A percentile compares a stretch with the other conserved stretches of the same genome.
These are phyloP conservation scores for Arenaria interpres DNA, from an alignment of 2,113 vertebrate genomes.

Conservation along the genomic window DNA sequence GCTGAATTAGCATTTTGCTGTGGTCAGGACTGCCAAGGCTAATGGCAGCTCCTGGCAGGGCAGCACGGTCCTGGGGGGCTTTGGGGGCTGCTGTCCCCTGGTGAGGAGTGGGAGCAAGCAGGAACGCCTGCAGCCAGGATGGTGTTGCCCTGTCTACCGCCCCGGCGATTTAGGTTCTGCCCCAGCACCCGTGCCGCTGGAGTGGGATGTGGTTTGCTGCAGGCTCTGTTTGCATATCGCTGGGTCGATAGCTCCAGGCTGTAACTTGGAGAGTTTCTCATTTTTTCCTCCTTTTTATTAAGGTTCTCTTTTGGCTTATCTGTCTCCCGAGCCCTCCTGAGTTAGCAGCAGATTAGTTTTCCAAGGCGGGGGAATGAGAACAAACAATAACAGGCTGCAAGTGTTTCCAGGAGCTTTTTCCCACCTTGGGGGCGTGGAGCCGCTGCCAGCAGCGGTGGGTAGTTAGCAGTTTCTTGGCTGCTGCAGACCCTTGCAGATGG, in stretches of 20 bases:
- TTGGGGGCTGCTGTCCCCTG: background rate
- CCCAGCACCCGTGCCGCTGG: rapidly evolving
- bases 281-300: background rate
- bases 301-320: background rate
- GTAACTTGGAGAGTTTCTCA: background rate
- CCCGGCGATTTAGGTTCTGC: background rate
- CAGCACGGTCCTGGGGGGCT: background rate
- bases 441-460: background rate
- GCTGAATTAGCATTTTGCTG: rapidly evolving
- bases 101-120: background rate
- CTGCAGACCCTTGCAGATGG: background rate
- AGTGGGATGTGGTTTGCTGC: background rate
- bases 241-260: background rate
- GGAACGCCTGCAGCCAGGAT: rapidly evolving
- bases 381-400: background rate
- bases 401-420: background rate
- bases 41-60: background rate
- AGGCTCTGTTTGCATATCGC: background rate
- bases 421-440: background rate
- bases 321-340: background rate
- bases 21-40: background rate
- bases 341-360: background rate
- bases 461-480: background rate
- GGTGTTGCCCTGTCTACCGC: background rate
- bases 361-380: background rate